A percentile compares a stretch with the other conserved stretches of the same genome.
These are phyloP conservation scores for Trinectes maculatus DNA, from an alignment of 2,113 vertebrate genomes.

Conservation along the genomic window DNA sequence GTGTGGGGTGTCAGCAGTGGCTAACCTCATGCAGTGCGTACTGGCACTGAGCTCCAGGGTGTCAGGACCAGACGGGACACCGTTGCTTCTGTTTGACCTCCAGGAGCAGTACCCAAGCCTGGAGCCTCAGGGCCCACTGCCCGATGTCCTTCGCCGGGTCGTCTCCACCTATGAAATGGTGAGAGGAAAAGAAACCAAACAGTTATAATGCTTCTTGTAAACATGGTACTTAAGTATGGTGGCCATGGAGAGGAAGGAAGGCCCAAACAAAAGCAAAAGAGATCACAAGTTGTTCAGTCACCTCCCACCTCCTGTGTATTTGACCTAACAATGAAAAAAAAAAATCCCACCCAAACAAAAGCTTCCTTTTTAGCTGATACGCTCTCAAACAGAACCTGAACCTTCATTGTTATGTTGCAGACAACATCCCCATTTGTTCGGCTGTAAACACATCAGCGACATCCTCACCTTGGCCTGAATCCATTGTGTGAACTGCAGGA, in stretches of 20 bases:
- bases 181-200: constrained; percentile 66
- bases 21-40: constrained; percentile 96
- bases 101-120: constrained; percentile 88
- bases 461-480: constrained; percentile 42
- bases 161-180: constrained; percentile 91
- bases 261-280: constrained; percentile 38
- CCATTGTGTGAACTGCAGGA: constrained; percentile 10
- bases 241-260: constrained; percentile 43
- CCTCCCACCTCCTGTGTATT: constrained; percentile 35
- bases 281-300: constrained; percentile 7
- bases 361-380: constrained; percentile 37
- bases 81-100: constrained; percentile 90
- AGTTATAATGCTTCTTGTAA: not conserved
- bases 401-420: constrained; percentile 46
- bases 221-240: constrained; percentile 16
- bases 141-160: constrained; percentile 92
- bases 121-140: constrained; percentile 91
- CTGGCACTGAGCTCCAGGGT: constrained; percentile 89
- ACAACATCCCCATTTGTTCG: constrained; percentile 18
- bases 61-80: constrained; percentile 86
- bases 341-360: constrained; percentile 15
- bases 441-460: constrained; percentile 18
- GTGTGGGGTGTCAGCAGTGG: constrained; percentile 92
- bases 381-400: not conserved
- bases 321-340: constrained; percentile 38